Conservation (phyloP, 2,888 invertebrate genomes). For the Synergus laeviventris region DNA sequence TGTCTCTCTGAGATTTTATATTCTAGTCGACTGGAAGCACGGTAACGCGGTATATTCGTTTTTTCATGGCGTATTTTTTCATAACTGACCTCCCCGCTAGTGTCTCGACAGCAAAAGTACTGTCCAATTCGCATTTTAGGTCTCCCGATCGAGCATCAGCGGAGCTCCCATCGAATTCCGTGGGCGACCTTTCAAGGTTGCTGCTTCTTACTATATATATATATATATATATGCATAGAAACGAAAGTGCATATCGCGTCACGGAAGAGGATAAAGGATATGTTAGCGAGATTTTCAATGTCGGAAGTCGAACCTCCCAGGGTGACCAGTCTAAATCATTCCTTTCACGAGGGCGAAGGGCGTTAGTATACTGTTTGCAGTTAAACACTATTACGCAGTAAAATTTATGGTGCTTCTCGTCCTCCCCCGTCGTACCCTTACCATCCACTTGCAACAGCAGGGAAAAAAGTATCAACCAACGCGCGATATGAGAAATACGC, state of each 20-base stretch:
- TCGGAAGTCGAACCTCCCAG: constrained; percentile 13
- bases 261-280: background rate
- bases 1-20: constrained; percentile 51
- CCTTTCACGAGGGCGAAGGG: constrained; percentile 49
- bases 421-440: constrained; percentile 45
- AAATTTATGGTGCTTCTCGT: constrained; percentile 69
- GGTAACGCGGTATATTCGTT: constrained; percentile 44
- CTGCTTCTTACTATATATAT: no score
- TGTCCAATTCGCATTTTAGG: constrained; percentile 5
- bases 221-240: no score
- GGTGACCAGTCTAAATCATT: constrained; percentile 46
- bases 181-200: constrained; percentile 15
- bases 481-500: constrained; percentile 73
- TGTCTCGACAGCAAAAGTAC: constrained; percentile 36
- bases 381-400: constrained; percentile 75
- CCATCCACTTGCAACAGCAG: constrained; percentile 44
- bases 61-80: constrained; percentile 64
- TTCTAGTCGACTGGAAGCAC: background rate
- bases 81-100: constrained; percentile 56
- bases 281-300: background rate
- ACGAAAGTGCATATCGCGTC: background rate
- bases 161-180: background rate
- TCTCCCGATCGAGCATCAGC: background rate
- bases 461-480: constrained; percentile 66
- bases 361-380: constrained; percentile 72